A percentile compares a stretch with the other conserved stretches of the same genome.
Conservation (phyloP, 2,113 vertebrate genomes). For the Cololabis saira region DNA sequence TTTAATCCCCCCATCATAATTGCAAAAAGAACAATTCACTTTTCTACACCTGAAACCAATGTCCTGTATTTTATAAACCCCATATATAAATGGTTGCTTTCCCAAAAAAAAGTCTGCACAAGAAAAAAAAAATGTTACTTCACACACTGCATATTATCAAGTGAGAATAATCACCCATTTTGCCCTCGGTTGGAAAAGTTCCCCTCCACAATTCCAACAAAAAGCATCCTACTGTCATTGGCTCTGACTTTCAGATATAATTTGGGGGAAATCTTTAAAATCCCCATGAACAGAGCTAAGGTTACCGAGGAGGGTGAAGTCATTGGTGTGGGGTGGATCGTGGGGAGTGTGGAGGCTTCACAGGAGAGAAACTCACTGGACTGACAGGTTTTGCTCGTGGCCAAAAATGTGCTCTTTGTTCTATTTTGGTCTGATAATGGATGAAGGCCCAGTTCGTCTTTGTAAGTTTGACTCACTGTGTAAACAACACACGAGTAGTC, state of each 20-base stretch:
- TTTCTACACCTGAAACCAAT: no score
- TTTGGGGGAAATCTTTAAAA: slow-evolving; percentile 34
- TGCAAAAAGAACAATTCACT: no score
- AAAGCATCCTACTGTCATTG: slow-evolving; percentile 30
- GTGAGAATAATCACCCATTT: slow-evolving; percentile 56
- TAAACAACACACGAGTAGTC: slow-evolving; percentile 31
- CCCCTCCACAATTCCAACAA: slow-evolving; percentile 14
- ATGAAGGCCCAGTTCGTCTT: slow-evolving; percentile 34
- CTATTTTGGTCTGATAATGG: slow-evolving; percentile 61
- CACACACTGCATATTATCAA: slow-evolving; percentile 5
- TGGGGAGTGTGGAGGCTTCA: slow-evolving; percentile 20
- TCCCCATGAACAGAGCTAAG: slow-evolving; percentile 54
- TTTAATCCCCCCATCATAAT: no score
- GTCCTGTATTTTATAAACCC: no score
- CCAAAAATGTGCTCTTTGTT: slow-evolving; percentile 67
- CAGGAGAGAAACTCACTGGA: slow-evolving; percentile 30
- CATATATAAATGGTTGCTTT: no score
- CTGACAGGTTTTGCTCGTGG: slow-evolving; percentile 44
- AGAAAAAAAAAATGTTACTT: neutral
- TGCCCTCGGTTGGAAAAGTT: slow-evolving; percentile 27
- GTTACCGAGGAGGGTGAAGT: slow-evolving; percentile 42
- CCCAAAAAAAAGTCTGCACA: neutral
- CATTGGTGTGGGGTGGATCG: neutral
- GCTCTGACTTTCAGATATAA: slow-evolving; percentile 32
- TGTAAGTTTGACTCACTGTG: slow-evolving; percentile 38